Evolutionary conservation across 1,140 invertebrate species (phyloP), one percentile per base, ranked within the genome.

Genomic region (Rhagoletis pomonella): DNA sequence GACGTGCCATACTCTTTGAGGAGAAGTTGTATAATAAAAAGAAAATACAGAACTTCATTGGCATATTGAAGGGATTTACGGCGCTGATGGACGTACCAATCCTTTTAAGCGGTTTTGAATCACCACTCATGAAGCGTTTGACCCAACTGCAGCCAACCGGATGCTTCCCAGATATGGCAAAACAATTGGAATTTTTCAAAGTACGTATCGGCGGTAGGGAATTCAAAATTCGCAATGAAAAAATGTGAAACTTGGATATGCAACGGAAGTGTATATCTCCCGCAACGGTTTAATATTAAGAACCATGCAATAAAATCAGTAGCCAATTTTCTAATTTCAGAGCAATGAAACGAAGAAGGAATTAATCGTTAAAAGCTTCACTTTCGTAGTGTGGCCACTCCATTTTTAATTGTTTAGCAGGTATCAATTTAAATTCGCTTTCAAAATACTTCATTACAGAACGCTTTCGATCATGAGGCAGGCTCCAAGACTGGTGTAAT

Each of bases 1-100:
- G 96, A 1, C 94, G 98, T 89, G 99, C 99, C 0, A 96, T 99
- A 85, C 95, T 99, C 89, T 99, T 98, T 91, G 98, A 99, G 92
- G 96, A 96, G 86, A 95, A 96, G 87, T 96, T 94, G 2, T 99
- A 99, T 93, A 98, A 97, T 0, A 99, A 98, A 91, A 95, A 96
- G 87, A 99, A 98, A 94, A 98, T 99, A 44, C 92, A 95, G 58
- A 87, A 87, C n/a, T 88, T 87, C n/a, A 65, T 73, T 86, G 55
- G 42, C 2, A 77, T 87, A 77, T 44, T 88, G n/a, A 73, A 88
- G 42, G 64, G 69, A 59, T 87, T 67, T 67, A 58, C 67, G 4
- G 42, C 14, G 44, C 64, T 87, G 7, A 87, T 59, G 44, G 19
- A 87, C 9, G 81, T 88, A 58, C 84, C 69, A 86, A 58, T 86